Conservation (phyloP, 2,797 vertebrate genomes). For the Paramormyrops hopkinsi region DNA sequence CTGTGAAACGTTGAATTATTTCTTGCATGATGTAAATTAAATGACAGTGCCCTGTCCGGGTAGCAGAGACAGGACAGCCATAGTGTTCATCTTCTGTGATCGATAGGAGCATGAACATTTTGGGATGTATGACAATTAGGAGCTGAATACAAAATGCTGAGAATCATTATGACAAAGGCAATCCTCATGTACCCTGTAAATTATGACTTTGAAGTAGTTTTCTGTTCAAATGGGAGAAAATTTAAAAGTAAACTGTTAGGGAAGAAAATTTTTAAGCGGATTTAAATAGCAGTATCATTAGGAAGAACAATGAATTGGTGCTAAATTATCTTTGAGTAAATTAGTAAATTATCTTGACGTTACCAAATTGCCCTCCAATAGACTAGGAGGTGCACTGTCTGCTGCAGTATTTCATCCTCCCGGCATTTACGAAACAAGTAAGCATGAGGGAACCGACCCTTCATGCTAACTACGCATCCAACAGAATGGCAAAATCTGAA, state of each 20-base stretch:
- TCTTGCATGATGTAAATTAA: constrained; percentile 20
- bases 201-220: constrained; percentile 21
- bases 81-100: not conserved
- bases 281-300: constrained; percentile 23
- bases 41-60: not conserved
- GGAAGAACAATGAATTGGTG: constrained; percentile 9
- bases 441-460: not conserved
- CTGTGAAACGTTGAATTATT: constrained; percentile 20
- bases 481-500: not conserved
- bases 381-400: constrained; percentile 4
- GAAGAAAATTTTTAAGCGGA: constrained; percentile 3
- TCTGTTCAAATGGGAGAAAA: constrained; percentile 8
- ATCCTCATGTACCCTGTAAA: not conserved
- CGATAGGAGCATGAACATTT: not conserved
- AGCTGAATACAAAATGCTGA: not conserved
- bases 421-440: constrained; percentile 12
- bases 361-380: constrained; percentile 30
- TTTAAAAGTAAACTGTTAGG: not conserved
- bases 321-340: not conserved
- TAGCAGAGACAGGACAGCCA: not conserved
- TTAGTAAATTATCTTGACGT: constrained; percentile 29
- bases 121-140: not conserved
- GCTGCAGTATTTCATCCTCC: constrained; percentile 17
- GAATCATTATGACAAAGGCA: constrained; percentile 14
- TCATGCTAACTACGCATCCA: not conserved